Conservation (phyloP, 2,888 invertebrate genomes). For the Amiota communis region DNA sequence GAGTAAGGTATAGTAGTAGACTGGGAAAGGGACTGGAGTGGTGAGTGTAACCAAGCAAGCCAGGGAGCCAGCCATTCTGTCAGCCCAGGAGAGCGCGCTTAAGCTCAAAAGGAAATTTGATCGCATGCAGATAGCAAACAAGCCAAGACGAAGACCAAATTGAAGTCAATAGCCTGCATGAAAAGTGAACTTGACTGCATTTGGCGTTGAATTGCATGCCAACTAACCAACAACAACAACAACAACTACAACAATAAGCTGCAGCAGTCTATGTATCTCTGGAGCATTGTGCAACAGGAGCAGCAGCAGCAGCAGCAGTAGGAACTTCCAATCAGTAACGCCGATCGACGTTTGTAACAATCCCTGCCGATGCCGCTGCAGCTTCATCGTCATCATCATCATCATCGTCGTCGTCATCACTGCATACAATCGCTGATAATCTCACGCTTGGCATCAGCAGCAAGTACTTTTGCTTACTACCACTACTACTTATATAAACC, state of each 20-base stretch:
- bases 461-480: slow-evolving; percentile 15
- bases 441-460: slow-evolving; percentile 62
- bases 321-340: slow-evolving; percentile 30
- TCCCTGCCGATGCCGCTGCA: slow-evolving; percentile 28
- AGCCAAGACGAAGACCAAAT: slow-evolving; percentile 38
- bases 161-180: slow-evolving; percentile 64
- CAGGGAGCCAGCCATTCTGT: background rate
- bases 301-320: slow-evolving; percentile 38
- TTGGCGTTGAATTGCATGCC: slow-evolving; percentile 34
- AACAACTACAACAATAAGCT: background rate
- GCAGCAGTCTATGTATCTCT: background rate
- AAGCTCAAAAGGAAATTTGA: slow-evolving; percentile 56
- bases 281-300: slow-evolving; percentile 47
- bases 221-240: background rate
- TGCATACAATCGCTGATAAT: slow-evolving; percentile 66
- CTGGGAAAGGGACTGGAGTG: too few species aligned
- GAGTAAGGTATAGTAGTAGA: too few species aligned
- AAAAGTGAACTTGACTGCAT: slow-evolving; percentile 66
- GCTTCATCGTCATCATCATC: slow-evolving; percentile 60
- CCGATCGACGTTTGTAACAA: slow-evolving; percentile 30
- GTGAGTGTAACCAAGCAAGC: too few species aligned
- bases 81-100: background rate
- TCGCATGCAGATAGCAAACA: slow-evolving; percentile 63
- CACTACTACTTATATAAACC: background rate
- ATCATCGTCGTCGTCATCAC: slow-evolving; percentile 67